phyloP scores from a whole-genome alignment of 30 jellyfish, hydroid and myxozoan genomes.

The Aurelia sp. region DNA sequence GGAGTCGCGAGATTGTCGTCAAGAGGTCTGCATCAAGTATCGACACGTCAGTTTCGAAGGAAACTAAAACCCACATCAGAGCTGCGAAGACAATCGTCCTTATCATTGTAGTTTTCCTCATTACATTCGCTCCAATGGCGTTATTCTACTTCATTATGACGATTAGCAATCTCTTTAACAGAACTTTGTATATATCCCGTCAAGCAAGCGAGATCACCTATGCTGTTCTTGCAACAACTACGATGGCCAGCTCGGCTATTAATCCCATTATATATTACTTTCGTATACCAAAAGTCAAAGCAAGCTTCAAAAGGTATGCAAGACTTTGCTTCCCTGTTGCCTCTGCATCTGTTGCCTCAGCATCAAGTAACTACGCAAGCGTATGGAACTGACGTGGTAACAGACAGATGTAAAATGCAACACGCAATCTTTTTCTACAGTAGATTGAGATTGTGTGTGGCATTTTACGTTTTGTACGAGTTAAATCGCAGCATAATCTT shows the following conservation, averaged over 20 bases:
- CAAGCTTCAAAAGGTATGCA: conserved; percentile 25
- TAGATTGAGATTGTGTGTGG: too few relatives aligned
- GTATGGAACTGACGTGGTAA: too few relatives aligned
- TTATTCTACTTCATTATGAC: conserved; percentile 36
- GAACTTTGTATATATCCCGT: not conserved
- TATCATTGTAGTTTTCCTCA: conserved; percentile 11
- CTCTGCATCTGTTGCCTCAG: too few relatives aligned
- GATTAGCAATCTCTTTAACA: not conserved
- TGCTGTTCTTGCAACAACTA: conserved; percentile 45
- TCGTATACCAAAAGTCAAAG: conserved; percentile 70
- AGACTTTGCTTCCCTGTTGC: not conserved
- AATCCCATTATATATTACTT: conserved; percentile 80
- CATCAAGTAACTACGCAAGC: too few relatives aligned
- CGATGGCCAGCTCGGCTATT: conserved; percentile 64
- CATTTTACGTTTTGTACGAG: too few relatives aligned
- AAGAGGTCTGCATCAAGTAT: not conserved
- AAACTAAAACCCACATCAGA: conserved; percentile 25
- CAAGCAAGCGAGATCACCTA: conserved; percentile 40
- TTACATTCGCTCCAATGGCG: conserved; percentile 34
- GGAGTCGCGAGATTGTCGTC: not conserved
- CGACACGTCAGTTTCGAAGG: not conserved
- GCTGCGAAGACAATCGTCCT: conserved; percentile 43
- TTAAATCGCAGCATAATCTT: too few relatives aligned
- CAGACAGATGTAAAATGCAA: too few relatives aligned
- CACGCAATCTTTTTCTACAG: too few relatives aligned